Evolutionary conservation across 2,888 invertebrate species (phyloP).

Genomic region (Notodonta dromedarius): DNA sequence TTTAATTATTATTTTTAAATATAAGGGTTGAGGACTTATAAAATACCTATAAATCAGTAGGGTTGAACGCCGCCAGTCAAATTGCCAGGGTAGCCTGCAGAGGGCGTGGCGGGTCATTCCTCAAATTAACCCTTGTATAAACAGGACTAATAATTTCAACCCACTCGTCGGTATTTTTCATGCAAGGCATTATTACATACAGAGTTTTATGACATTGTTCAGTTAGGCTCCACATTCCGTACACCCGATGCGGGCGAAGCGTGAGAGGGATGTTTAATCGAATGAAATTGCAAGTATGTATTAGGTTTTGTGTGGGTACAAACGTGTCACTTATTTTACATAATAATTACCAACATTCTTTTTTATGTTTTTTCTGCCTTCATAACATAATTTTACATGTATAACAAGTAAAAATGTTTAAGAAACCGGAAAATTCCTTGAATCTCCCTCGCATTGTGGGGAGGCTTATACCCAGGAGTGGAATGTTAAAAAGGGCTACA

Average conservation of each 20-base stretch:
- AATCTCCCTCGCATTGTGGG: too few species aligned
- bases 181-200: neutral
- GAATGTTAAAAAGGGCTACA: too few species aligned
- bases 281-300: neutral
- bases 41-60: conserved; percentile 11
- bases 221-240: neutral
- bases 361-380: too few species aligned
- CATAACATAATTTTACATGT: too few species aligned
- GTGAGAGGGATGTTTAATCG: neutral
- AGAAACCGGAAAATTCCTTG: too few species aligned
- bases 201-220: neutral
- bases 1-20: too few species aligned
- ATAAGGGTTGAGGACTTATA: conserved; percentile 14
- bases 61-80: conserved; percentile 1
- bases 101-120: neutral
- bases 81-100: neutral
- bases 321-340: neutral
- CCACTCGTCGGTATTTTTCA: neutral
- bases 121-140: neutral
- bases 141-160: neutral
- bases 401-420: too few species aligned
- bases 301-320: too few species aligned
- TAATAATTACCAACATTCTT: neutral
- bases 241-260: neutral
- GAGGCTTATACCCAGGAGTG: too few species aligned